Conservation (phyloP, 2,888 invertebrate genomes). For the Tricholauxania praeusta region DNA sequence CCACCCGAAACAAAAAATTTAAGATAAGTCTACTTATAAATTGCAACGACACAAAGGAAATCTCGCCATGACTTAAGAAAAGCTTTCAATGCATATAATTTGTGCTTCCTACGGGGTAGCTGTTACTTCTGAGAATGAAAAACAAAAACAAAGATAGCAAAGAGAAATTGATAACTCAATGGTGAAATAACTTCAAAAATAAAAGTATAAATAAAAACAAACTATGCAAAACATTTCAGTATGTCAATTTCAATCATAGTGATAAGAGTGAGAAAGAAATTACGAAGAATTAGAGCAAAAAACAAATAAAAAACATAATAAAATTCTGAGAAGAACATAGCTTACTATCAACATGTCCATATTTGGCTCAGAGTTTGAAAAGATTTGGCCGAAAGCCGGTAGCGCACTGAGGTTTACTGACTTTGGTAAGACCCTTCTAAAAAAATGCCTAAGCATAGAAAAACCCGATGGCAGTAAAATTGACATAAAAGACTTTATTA, state of each 20-base stretch:
- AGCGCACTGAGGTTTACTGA: conserved; percentile 43
- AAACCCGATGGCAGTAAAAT: conserved; percentile 48
- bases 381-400: conserved; percentile 52
- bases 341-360: conserved; percentile 51
- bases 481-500: conserved; percentile 50
- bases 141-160: conserved; percentile 18
- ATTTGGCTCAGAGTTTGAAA: conserved; percentile 58
- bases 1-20: too few species aligned
- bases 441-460: conserved; percentile 50
- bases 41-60: too few species aligned
- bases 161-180: conserved; percentile 27
- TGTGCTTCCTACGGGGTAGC: too few species aligned
- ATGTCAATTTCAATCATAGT: neutral
- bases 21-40: too few species aligned
- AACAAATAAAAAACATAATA: neutral
- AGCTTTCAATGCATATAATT: too few species aligned
- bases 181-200: conserved; percentile 27
- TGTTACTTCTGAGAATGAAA: neutral
- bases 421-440: conserved; percentile 53
- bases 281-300: conserved; percentile 21
- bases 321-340: conserved; percentile 14
- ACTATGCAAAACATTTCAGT: conserved; percentile 6
- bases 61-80: too few species aligned
- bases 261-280: conserved; percentile 1
- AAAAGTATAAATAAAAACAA: conserved; percentile 9